These are phyloP conservation scores for Microtus richardsoni DNA, from an alignment of 2,113 vertebrate species.

Conservation along the genomic window DNA sequence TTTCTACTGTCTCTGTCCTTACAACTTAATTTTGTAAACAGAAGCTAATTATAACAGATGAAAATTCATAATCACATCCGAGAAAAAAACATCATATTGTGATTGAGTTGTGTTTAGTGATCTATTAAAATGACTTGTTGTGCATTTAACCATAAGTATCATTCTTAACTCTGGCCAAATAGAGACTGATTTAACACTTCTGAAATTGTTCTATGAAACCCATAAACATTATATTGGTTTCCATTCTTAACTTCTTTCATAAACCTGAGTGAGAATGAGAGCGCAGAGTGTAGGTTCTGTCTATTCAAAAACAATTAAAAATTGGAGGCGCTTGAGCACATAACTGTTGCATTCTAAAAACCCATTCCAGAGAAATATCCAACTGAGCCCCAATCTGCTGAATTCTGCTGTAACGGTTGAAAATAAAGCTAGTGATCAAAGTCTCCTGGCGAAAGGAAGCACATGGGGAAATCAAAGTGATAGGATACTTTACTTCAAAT, in stretches of 20 bases:
- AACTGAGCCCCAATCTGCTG: conserved; percentile 72
- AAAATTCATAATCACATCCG: neutral
- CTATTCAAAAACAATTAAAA: conserved; percentile 61
- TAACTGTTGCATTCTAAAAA: conserved; percentile 54
- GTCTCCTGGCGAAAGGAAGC: neutral
- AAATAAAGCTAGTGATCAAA: conserved; percentile 63
- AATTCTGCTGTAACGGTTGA: conserved; percentile 48
- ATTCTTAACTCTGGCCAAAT: neutral
- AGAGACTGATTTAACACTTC: neutral
- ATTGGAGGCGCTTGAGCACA: conserved; percentile 1
- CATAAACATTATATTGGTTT: neutral
- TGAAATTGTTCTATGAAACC: neutral
- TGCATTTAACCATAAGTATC: neutral
- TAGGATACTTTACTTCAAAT: conserved; percentile 39
- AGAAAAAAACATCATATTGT: neutral
- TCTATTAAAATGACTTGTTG: neutral
- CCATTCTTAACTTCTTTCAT: neutral
- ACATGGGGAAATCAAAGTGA: conserved; percentile 38
- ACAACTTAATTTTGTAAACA: neutral
- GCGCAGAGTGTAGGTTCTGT: neutral
- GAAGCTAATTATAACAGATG: neutral
- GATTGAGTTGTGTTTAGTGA: neutral
- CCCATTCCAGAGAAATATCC: conserved; percentile 56
- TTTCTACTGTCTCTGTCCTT: neutral
- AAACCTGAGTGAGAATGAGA: conserved; percentile 14